phyloP scores from a whole-genome alignment of 2,888 invertebrate genomes.

The Drosophila phalerata region DNA sequence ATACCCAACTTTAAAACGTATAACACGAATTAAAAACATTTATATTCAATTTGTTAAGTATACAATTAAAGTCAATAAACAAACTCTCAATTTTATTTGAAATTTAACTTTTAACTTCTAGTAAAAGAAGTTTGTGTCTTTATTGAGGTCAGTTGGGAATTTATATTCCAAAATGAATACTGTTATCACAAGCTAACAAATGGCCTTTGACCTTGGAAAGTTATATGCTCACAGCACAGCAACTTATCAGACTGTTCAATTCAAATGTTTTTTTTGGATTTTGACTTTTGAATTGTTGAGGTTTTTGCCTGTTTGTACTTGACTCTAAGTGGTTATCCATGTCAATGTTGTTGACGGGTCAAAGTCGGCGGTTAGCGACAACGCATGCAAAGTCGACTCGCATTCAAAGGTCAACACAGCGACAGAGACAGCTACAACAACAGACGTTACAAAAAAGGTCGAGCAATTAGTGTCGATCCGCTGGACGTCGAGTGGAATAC shows the following conservation, averaged over 20 bases:
- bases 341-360: slow-evolving; percentile 68
- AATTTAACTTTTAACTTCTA: neutral
- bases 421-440: slow-evolving; percentile 1
- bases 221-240: neutral
- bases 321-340: slow-evolving; percentile 79
- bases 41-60: no score
- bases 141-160: neutral
- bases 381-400: slow-evolving; percentile 63
- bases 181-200: neutral
- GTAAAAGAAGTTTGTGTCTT: neutral
- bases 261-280: slow-evolving; percentile 34
- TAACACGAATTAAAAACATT: no score
- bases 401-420: slow-evolving; percentile 68
- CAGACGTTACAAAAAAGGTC: slow-evolving; percentile 62
- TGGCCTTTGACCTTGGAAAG: slow-evolving; percentile 4
- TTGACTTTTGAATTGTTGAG: slow-evolving; percentile 32
- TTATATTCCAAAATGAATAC: neutral
- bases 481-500: slow-evolving; percentile 48
- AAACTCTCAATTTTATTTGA: neutral
- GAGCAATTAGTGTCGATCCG: slow-evolving; percentile 77
- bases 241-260: slow-evolving; percentile 16
- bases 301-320: slow-evolving; percentile 60
- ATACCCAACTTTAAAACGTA: no score
- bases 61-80: no score
- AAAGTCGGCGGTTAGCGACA: slow-evolving; percentile 38